phyloP scores from a whole-genome alignment of 2,888 invertebrate genomes.

The Lumbricus terrestris region DNA sequence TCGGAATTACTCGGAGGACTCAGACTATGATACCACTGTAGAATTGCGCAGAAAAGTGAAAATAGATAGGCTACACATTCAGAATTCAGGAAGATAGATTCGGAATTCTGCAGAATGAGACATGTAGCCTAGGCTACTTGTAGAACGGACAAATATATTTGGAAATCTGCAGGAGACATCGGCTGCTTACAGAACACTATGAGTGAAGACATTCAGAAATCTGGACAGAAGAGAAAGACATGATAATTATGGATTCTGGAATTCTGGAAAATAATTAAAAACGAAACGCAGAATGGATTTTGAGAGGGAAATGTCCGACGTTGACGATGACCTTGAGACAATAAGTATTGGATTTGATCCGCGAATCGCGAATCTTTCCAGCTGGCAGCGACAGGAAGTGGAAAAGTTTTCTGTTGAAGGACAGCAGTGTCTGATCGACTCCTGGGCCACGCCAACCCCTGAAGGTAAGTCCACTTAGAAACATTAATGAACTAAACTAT shows the following conservation, averaged over 20 bases:
- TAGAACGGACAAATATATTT: background rate
- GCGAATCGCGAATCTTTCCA: background rate
- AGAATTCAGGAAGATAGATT: no score
- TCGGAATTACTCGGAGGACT: no score
- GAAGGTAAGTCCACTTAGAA: background rate
- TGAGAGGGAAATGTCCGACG: background rate
- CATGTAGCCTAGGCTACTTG: background rate
- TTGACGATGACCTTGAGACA: background rate
- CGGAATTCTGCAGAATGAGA: no score
- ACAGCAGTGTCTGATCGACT: background rate
- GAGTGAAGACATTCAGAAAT: no score
- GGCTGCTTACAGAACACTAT: no score
- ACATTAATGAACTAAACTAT: background rate
- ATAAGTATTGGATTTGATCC: background rate
- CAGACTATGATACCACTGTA: no score
- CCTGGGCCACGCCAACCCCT: background rate
- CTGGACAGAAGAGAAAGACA: background rate
- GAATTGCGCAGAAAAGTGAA: no score
- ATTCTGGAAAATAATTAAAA: background rate
- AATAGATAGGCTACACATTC: no score
- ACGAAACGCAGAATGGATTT: background rate
- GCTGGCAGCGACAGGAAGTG: background rate
- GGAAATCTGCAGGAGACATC: no score
- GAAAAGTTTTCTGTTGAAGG: background rate
- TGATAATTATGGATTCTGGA: background rate